Base-by-base conservation (phyloP, 1,140 invertebrate species). In the Microplitis demolitor region DNA sequence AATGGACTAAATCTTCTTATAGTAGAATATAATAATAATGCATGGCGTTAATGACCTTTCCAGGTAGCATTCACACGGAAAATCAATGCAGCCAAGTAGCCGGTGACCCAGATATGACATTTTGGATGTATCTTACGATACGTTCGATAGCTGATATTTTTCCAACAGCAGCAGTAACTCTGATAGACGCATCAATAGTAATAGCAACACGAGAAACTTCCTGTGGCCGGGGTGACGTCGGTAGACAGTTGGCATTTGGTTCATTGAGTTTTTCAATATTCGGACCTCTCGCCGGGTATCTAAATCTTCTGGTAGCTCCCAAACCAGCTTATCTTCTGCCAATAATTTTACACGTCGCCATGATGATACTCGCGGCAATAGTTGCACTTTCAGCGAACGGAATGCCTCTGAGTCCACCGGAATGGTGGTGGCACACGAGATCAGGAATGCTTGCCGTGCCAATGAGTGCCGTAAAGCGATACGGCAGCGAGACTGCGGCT, bases 381-480 rank as follows among this genome's bases (percentile, higher is more conserved):
- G 89, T 94, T 56, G 86, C 93, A 0, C 75, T 92, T 13, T 85
- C 89, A 54, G 90, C 91, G 63, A 88, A 89, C 3, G 88, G 89
- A 54, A 93, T 94, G 91, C 93, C 93, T 1, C 82, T 94, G 4
- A 92, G 91, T 77, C 92, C 92, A 4, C 92, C 93, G 3, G 93
- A 94, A 80, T 94, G 93, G 91, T 94, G 92, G 92, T 93, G 93
- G 92, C 92, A 93, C 77, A 93, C 92, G 1, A 89, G 91, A 78
- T 92, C 91, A n/a, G 92, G 92, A 13, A 90, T 92, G 87, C 78
- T 93, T 37, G 91, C 92, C 4, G 81, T 93, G 71, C 92, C 92
- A 5, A 91, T 93, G 91, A 92, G 90, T 61, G 89, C 91, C 5
- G 89, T 93, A n/a, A 89, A 91, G 13, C 89, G 91, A 50, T 93